Evolutionary conservation across 2,797 vertebrate species (phyloP), one percentile per base, ranked within the genome.

Genomic region (Nannoperca obscura): DNA sequence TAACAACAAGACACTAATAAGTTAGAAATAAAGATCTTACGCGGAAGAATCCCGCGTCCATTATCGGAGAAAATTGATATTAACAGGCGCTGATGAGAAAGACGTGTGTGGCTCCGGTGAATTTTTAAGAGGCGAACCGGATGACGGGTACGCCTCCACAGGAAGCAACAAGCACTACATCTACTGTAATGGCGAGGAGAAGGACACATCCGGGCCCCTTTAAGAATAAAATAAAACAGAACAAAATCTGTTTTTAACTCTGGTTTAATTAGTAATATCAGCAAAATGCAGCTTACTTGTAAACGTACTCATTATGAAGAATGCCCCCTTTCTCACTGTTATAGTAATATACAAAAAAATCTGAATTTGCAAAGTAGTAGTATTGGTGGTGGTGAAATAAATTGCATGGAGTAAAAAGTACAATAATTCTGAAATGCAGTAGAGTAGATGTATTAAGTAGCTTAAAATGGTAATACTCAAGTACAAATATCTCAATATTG

Each of bases 41-140:
- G 95, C 96, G 96, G 95, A 96, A 96, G 81, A 96, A 96, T 68
- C 96, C 96, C 95, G 96, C 95, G 94, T 96, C 96, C 96, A 96
- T 96, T 91, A 22, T 94, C 70, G 82, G 84, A 81, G 82, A 87
- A 87, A 89, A 82, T 77, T 15, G 80, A 78, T 86, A 61, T 80
- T 85, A 80, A 68, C 71, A 81, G 82, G 76, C 61, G 86, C 75
- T 68, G 80, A 42, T 65, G 58, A 83, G 81, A 89, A 81, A 90
- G 87, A 94, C 91, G 90, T 90, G 89, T 80, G 84, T 59, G 32
- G 57, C 82, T 76, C 84, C 73, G 73, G 71, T 47, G 63, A 82
- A 78, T 82, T 81, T 86, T 82, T 86, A 73, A 76, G 68, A 67
- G 81, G 63, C 70, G 58, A 71, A 71, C 83, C 77, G 85, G 80